Evolutionary conservation across 1,140 invertebrate genomes (phyloP).

Genomic region (Chrysomallon squamiferum): DNA sequence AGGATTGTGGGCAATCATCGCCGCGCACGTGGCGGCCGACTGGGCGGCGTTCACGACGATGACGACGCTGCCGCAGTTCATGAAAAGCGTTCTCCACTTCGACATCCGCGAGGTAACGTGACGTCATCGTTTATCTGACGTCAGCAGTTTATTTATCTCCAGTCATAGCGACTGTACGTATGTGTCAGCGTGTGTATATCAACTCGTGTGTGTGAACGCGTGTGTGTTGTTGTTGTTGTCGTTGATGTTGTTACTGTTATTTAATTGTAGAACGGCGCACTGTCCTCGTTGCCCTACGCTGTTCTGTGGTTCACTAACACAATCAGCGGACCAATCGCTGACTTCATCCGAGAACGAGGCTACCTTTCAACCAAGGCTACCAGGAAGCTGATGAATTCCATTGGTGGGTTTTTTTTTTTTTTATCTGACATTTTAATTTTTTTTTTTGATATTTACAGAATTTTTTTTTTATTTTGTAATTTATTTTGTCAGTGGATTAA

Average conservation of each 20-base stretch:
- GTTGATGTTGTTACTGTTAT: no score
- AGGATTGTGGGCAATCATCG: constrained; percentile 87
- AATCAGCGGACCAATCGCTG: constrained; percentile 80
- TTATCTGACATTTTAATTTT: neutral
- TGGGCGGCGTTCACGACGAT: constrained; percentile 93
- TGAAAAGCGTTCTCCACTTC: constrained; percentile 86
- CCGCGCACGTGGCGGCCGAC: constrained; percentile 77
- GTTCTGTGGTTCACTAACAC: constrained; percentile 84
- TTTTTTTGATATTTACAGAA: neutral
- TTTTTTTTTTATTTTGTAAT: neutral
- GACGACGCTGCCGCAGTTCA: constrained; percentile 91
- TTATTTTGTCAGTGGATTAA: neutral
- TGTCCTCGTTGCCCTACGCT: constrained; percentile 87
- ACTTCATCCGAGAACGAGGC: constrained; percentile 74
- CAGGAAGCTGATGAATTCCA: constrained; percentile 71
- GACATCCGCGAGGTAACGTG: constrained; percentile 81
- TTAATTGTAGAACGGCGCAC: constrained; percentile 80
- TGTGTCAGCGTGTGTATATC: no score
- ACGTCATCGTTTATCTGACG: no score
- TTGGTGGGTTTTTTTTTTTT: constrained; percentile 72
- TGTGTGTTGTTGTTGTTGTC: no score
- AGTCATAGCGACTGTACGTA: no score
- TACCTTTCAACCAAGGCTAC: constrained; percentile 67
- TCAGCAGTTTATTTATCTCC: neutral
- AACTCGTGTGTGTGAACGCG: no score